Percentiles rank a stretch among this genome's conserved stretches.
Conservation (phyloP, 2,888 invertebrate species). For the Erebia ligea region DNA sequence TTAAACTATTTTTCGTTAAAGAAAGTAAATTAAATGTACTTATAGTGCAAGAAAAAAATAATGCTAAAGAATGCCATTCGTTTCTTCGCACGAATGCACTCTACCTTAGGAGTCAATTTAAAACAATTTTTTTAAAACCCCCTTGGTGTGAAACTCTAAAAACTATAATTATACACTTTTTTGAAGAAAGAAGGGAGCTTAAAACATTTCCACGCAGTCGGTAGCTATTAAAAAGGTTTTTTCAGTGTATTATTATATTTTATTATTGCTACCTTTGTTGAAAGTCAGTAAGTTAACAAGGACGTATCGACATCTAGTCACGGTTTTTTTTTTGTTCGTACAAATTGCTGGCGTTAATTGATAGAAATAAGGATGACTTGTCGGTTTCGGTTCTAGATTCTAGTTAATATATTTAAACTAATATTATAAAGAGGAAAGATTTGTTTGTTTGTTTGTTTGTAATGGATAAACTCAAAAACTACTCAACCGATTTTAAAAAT, state of each 20-base stretch:
- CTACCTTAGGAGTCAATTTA: conserved; percentile 4
- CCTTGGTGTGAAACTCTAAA: conserved; percentile 19
- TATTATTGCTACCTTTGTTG: conserved; percentile 43
- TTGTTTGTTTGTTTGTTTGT: too few species aligned
- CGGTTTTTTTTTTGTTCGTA: conserved; percentile 59
- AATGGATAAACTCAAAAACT: too few species aligned
- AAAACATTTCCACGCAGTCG: conserved; percentile 26
- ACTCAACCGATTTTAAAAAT: too few species aligned
- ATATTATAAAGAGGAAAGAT: too few species aligned
- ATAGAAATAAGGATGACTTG: conserved; percentile 73
- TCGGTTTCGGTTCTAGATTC: conserved; percentile 57
- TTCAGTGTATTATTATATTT: conserved; percentile 30
- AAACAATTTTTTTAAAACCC: conserved; percentile 15
- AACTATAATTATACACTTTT: conserved; percentile 20
- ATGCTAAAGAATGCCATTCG: neutral
- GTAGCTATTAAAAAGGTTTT: conserved; percentile 39
- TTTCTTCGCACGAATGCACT: conserved; percentile 11
- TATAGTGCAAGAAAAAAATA: too few species aligned
- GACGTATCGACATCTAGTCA: conserved; percentile 69
- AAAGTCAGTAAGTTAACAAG: conserved; percentile 63
- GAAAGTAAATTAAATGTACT: too few species aligned
- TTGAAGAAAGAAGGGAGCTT: conserved; percentile 7
- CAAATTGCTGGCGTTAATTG: conserved; percentile 78
- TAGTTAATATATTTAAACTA: too few species aligned
- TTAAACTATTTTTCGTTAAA: too few species aligned